phyloP scores from a whole-genome alignment of 2,888 invertebrate genomes.

The Aleiodes leptofemur region DNA sequence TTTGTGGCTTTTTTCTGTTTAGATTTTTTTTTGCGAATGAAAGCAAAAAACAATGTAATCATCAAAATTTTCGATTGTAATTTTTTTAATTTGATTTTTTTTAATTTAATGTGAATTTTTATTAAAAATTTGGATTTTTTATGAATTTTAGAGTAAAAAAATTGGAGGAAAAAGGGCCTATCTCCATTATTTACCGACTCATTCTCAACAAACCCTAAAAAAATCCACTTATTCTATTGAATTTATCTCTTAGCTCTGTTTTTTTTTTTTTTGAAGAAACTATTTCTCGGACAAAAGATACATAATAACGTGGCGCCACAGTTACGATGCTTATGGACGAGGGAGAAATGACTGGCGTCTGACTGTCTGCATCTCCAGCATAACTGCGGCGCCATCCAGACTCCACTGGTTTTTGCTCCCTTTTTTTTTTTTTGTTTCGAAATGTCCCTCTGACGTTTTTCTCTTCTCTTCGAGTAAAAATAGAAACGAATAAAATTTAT shows the following conservation, averaged over 20 bases:
- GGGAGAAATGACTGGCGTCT: slow-evolving; percentile 58
- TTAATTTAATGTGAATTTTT: too few species aligned
- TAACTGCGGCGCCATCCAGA: slow-evolving; percentile 66
- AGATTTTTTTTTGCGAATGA: slow-evolving; percentile 6
- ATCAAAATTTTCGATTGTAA: too few species aligned
- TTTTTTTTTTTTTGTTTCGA: slow-evolving; percentile 13
- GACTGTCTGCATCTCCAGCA: slow-evolving; percentile 61
- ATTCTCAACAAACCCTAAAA: too few species aligned
- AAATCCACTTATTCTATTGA: neutral
- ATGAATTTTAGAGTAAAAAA: too few species aligned
- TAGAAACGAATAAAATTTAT: too few species aligned
- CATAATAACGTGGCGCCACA: slow-evolving; percentile 63
- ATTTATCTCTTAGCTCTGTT: neutral
- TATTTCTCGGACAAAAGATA: slow-evolving; percentile 34
- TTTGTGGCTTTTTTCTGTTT: neutral
- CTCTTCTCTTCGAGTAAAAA: too few species aligned
- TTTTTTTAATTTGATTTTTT: too few species aligned
- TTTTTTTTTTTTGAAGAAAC: neutral
- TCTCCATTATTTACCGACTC: too few species aligned
- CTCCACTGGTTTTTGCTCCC: slow-evolving; percentile 46
- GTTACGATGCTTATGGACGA: slow-evolving; percentile 54
- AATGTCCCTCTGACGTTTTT: too few species aligned
- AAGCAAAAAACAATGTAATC: too few species aligned
- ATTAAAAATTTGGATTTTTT: too few species aligned
- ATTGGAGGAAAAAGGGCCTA: too few species aligned